Evolutionary conservation across 2,113 vertebrate genomes (phyloP).

Genomic region (Pangasianodon hypophthalmus): DNA sequence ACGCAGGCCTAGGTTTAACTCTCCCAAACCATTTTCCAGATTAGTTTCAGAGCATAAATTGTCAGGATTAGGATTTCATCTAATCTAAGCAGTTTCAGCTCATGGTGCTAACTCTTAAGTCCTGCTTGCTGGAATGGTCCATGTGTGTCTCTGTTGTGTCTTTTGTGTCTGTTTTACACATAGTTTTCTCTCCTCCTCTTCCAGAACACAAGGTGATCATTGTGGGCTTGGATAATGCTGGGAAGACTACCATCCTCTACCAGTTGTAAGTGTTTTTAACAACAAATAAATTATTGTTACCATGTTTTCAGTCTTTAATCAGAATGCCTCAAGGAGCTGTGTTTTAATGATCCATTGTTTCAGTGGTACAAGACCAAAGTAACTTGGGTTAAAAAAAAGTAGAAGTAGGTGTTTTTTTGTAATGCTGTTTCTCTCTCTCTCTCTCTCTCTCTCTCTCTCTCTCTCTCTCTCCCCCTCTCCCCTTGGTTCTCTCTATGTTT

Average conservation of each 20-base stretch:
- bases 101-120: no score
- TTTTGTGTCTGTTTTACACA: neutral
- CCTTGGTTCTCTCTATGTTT: neutral
- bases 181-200: neutral
- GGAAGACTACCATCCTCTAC: conserved; percentile 84
- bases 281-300: neutral
- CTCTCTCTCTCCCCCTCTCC: no score
- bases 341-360: neutral
- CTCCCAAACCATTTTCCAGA: no score
- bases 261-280: conserved; percentile 77
- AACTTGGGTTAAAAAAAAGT: neutral
- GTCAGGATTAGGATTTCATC: no score
- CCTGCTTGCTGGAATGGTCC: neutral
- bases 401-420: neutral
- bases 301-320: neutral
- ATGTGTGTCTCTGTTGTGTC: neutral
- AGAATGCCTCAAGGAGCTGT: neutral
- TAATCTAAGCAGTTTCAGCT: neutral
- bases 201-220: conserved; percentile 86
- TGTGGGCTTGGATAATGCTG: conserved; percentile 84
- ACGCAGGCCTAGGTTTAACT: neutral
- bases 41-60: no score
- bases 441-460: no score
- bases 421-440: neutral
- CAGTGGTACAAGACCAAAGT: neutral